Conservation (phyloP, 2,113 vertebrate genomes). For the Chrysochloris asiatica region DNA sequence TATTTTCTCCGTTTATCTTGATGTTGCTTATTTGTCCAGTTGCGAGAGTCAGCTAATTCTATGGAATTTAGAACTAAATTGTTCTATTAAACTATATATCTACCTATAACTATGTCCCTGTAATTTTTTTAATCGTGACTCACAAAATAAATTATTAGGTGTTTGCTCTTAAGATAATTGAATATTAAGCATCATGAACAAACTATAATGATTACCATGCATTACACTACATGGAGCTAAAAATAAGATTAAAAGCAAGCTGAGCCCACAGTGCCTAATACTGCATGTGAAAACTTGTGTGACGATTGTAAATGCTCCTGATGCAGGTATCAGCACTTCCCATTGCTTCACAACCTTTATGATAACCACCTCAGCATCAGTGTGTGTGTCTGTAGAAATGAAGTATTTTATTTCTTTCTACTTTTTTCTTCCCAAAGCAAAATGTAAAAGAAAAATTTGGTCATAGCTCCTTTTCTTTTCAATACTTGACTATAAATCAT, state of each 20-base stretch:
- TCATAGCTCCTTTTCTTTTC: background rate
- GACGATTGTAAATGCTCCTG: background rate
- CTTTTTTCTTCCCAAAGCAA: background rate
- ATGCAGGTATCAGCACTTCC: background rate
- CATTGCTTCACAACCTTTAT: background rate
- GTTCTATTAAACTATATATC: background rate
- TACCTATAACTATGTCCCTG: background rate
- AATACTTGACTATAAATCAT: background rate
- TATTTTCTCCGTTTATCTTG: too few species aligned
- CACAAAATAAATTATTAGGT: background rate
- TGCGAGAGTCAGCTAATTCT: background rate
- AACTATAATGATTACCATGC: background rate
- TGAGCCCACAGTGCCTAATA: background rate
- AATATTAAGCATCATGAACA: background rate
- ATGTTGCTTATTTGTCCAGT: too few species aligned
- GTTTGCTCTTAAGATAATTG: background rate
- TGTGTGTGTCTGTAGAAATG: background rate
- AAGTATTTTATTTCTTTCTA: background rate
- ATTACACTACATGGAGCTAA: background rate
- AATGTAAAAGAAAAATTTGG: background rate
- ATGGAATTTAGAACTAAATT: background rate
- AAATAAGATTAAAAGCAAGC: background rate
- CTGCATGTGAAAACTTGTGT: too few species aligned
- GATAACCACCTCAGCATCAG: background rate
- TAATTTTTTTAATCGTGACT: background rate